Conservation (phyloP, 2,888 invertebrate species). For the Lasioglossum villosulum region DNA sequence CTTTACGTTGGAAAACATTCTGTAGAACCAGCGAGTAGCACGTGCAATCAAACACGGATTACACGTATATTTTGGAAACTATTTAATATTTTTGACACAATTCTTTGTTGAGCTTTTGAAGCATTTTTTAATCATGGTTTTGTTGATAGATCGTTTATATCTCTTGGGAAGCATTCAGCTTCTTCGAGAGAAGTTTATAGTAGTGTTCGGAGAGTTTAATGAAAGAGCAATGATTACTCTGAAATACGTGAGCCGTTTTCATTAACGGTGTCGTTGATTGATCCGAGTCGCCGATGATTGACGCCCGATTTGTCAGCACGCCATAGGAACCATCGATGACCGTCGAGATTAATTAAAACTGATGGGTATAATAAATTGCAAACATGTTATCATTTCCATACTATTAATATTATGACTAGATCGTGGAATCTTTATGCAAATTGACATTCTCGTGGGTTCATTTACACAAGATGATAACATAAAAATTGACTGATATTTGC, state of each 20-base stretch:
- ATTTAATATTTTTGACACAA: neutral
- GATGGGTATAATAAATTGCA: slow-evolving; percentile 3
- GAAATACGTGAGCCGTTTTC: neutral
- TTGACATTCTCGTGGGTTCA: neutral
- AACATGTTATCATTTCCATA: neutral
- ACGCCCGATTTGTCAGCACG: neutral
- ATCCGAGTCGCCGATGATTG: neutral
- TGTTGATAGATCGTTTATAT: neutral
- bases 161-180: neutral
- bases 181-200: neutral
- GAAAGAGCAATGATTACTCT: neutral
- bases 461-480: neutral
- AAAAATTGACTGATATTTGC: neutral
- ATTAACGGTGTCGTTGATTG: neutral
- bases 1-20: neutral
- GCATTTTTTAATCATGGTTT: neutral
- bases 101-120: neutral
- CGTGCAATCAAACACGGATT: neutral
- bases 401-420: neutral
- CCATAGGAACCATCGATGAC: neutral
- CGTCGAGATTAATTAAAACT: slow-evolving; percentile 5
- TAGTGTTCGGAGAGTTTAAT: neutral
- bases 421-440: neutral
- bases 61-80: neutral
- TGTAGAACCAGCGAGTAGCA: neutral